Percentiles rank a stretch among this genome's conserved stretches.
phyloP scores from a whole-genome alignment of 2,113 vertebrate genomes.

The Charina bottae region DNA sequence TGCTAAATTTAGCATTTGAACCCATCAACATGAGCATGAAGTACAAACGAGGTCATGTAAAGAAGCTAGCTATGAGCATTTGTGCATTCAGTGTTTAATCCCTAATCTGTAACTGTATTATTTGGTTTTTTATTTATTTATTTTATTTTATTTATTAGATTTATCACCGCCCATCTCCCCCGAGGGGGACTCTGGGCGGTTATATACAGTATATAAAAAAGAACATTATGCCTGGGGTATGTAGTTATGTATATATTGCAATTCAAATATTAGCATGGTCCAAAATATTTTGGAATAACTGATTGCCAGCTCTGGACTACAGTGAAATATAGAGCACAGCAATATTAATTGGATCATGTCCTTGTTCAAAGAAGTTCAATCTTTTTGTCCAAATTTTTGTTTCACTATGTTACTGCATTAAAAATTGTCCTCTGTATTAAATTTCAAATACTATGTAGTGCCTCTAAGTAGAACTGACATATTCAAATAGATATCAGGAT shows the following conservation, averaged over 20 bases:
- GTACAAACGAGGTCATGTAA: constrained; percentile 69
- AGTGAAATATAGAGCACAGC: constrained; percentile 58
- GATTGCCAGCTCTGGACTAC: constrained; percentile 61
- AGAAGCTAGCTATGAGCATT: background rate
- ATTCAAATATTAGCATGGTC: constrained; percentile 62
- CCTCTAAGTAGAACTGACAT: constrained; percentile 69
- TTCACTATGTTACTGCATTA: constrained; percentile 54
- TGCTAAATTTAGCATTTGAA: constrained; percentile 71
- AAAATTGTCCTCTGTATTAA: constrained; percentile 66
- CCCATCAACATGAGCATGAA: constrained; percentile 69
- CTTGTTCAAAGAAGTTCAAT: constrained; percentile 61
- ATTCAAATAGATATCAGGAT: constrained; percentile 70
- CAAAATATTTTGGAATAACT: constrained; percentile 56
- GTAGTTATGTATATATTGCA: constrained; percentile 46
- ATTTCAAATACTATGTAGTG: constrained; percentile 70
- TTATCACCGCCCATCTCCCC: too few species aligned
- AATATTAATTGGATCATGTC: constrained; percentile 53
- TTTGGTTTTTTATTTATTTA: too few species aligned
- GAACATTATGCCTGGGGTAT: constrained; percentile 29
- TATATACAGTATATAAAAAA: too few species aligned
- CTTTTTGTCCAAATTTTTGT: constrained; percentile 61
- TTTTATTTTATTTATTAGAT: too few species aligned
- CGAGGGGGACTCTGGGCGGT: too few species aligned
- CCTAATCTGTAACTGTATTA: constrained; percentile 66
- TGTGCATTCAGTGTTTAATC: constrained; percentile 39